A percentile compares a stretch with the other conserved stretches of the same genome.
phyloP scores from a whole-genome alignment of 2,888 invertebrate genomes.

The Ochropleura leucogaster region DNA sequence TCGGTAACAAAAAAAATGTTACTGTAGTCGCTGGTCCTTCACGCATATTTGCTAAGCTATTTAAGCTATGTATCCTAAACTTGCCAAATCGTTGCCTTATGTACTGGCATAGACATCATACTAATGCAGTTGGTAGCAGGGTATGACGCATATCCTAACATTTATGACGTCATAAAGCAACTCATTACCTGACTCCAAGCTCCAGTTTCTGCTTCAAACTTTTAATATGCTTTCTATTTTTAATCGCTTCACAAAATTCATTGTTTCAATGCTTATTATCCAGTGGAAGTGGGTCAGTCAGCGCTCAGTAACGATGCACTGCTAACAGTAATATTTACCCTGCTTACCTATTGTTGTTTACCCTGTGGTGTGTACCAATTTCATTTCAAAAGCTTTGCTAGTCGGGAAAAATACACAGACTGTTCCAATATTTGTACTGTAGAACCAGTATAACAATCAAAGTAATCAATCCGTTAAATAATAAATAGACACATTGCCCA shows the following conservation, averaged over 20 bases:
- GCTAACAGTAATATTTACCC: conserved; percentile 54
- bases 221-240: conserved; percentile 59
- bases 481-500: conserved; percentile 23
- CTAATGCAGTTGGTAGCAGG: background rate
- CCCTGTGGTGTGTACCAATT: conserved; percentile 44
- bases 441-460: conserved; percentile 27
- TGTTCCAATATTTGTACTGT: conserved; percentile 33
- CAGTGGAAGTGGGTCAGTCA: conserved; percentile 52
- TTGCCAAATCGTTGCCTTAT: background rate
- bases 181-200: conserved; percentile 39
- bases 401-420: conserved; percentile 32
- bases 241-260: conserved; percentile 56
- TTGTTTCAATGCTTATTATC: conserved; percentile 61
- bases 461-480: conserved; percentile 26
- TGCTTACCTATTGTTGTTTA: conserved; percentile 45
- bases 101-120: background rate
- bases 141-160: conserved; percentile 17
- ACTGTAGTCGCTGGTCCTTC: background rate
- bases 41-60: background rate
- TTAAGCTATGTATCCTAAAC: background rate
- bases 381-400: conserved; percentile 47
- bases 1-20: background rate
- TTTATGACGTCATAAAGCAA: conserved; percentile 48
- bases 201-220: conserved; percentile 43
- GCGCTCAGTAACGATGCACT: conserved; percentile 55